Percentiles rank a stretch among this genome's conserved stretches.
Evolutionary conservation across 1,140 invertebrate genomes (phyloP).

Genomic region (Semibalanus balanoides): DNA sequence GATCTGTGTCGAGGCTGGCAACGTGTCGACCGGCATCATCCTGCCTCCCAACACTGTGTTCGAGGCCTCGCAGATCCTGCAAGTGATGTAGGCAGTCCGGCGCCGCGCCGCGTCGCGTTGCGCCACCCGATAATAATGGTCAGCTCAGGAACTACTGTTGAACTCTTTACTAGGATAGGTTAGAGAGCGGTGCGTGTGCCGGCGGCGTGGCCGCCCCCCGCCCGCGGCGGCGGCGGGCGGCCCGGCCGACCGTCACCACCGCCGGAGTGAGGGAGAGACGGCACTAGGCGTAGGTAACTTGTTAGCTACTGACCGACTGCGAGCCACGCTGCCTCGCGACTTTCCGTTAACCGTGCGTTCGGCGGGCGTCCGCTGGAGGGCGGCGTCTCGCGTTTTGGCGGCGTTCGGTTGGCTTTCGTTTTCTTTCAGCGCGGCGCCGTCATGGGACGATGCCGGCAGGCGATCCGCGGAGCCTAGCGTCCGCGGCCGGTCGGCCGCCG

Average conservation of each 20-base stretch:
- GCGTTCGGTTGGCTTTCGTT: too few species aligned
- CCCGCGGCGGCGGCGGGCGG: too few species aligned
- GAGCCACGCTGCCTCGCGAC: background rate
- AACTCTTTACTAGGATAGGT: background rate
- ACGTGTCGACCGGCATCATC: constrained; percentile 68
- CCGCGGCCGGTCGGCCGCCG: too few species aligned
- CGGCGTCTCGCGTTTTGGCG: too few species aligned
- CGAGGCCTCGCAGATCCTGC: constrained; percentile 70
- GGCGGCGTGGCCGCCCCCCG: too few species aligned
- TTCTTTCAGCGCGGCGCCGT: too few species aligned
- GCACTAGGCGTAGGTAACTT: background rate
- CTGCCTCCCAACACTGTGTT: constrained; percentile 72
- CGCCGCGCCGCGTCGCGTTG: too few species aligned
- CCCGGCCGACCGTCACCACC: too few species aligned
- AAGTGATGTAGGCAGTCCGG: constrained; percentile 44
- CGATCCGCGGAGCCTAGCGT: background rate
- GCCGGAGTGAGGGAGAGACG: too few species aligned
- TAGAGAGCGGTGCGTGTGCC: background rate
- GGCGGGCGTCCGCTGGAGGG: background rate
- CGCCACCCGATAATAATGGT: background rate
- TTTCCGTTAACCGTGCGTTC: background rate
- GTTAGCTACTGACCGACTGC: background rate
- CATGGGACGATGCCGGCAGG: too few species aligned
- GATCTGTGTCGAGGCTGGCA: constrained; percentile 86
- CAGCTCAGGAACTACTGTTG: constrained; percentile 1